A percentile compares a stretch with the other conserved stretches of the same genome.
phyloP scores from a whole-genome alignment of 2,113 vertebrate species.

The Propithecus coquereli region DNA sequence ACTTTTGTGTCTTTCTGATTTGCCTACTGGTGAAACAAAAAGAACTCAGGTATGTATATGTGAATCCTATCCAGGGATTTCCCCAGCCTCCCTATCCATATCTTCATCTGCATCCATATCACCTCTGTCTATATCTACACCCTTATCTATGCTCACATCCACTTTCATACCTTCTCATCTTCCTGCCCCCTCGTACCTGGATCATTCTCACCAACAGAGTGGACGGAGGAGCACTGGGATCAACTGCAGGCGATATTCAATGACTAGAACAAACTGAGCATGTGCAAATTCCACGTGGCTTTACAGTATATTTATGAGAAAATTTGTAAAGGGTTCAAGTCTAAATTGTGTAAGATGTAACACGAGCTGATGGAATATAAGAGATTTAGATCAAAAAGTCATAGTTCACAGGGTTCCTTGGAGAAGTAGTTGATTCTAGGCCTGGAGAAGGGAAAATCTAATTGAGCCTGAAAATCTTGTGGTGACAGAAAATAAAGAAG shows the following conservation, averaged over 20 bases:
- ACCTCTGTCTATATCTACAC: background rate
- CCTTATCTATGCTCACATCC: background rate
- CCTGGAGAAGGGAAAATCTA: background rate
- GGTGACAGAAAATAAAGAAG: background rate
- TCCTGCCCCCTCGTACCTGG: background rate
- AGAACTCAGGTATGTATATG: background rate
- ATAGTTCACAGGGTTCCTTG: background rate
- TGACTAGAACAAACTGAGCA: background rate
- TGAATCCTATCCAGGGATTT: background rate
- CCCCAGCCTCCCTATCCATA: background rate
- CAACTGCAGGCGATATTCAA: background rate
- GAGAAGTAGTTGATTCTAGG: background rate
- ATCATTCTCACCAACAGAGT: background rate
- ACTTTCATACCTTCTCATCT: background rate
- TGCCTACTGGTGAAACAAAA: background rate
- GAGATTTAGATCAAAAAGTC: background rate
- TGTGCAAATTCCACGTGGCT: background rate
- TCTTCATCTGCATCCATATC: background rate
- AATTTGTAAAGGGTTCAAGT: background rate
- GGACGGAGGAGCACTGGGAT: background rate
- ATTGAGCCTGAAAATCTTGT: background rate
- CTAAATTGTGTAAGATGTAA: background rate
- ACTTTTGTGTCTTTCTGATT: background rate
- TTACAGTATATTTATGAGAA: background rate
- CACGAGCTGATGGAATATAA: background rate